phyloP scores from a whole-genome alignment of 2,113 vertebrate species.

The Thamnophis sirtalis region DNA sequence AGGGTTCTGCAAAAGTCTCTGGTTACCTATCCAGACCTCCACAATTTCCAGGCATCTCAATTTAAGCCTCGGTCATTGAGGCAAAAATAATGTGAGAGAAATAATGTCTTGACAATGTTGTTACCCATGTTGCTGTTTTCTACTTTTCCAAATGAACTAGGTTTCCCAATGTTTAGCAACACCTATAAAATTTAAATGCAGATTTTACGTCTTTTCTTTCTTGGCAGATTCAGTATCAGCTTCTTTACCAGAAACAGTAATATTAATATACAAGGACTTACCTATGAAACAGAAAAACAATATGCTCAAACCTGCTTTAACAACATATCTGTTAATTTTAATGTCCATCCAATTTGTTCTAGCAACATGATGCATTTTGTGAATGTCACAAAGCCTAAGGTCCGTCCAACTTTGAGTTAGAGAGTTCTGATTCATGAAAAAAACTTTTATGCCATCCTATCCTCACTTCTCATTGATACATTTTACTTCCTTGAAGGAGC shows the following conservation, averaged over 20 bases:
- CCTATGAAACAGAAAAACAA: not conserved
- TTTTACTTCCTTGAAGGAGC: not conserved
- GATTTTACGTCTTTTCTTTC: not conserved
- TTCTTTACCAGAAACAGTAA: not conserved
- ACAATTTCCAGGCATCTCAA: not conserved
- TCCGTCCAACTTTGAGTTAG: not conserved
- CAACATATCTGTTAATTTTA: constrained; percentile 3
- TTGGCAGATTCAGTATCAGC: not conserved
- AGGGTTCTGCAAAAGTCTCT: not conserved
- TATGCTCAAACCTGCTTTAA: constrained; percentile 5
- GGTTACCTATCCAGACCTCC: not conserved
- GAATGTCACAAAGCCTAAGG: not conserved
- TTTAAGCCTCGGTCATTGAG: not conserved
- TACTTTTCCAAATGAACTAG: not conserved
- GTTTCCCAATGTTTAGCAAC: not conserved
- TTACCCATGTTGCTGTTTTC: not conserved
- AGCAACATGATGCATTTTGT: not conserved
- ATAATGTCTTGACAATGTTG: not conserved
- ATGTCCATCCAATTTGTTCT: not conserved
- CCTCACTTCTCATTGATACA: not conserved
- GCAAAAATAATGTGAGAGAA: not conserved
- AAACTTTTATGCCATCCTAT: not conserved
- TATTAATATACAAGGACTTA: constrained; percentile 21
- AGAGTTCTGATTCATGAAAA: not conserved
- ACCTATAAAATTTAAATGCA: constrained; percentile 26